Base-by-base conservation (phyloP, 2,113 vertebrate genomes). In the Tympanuchus pallidicinctus region DNA sequence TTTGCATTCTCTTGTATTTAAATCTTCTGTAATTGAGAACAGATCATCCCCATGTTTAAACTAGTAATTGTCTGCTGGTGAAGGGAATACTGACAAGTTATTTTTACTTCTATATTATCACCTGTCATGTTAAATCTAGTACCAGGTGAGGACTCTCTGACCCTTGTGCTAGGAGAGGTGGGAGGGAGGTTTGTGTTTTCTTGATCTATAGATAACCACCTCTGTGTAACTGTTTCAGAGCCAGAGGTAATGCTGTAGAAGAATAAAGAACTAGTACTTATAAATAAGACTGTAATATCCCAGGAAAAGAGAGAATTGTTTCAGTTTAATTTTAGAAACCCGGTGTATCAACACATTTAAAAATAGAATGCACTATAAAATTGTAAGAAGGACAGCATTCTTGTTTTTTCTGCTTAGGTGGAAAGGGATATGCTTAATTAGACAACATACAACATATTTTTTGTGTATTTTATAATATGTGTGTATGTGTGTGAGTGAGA, bases 71-170 rank as follows among this genome's bases (percentile, higher is more conserved):
- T 73, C 69, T 93, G 91, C 47, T 54, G 94, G 92, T 45, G 78
- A 82, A 80, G 69, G 36, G 59, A 94, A 89, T 84, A 91, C 63
- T 87, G 90, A 60, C 88, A 90, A 81, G 80, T 88, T 94, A 89
- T 93, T 95, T 95, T 89, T 94, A 47, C 25, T 56, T 85, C 43
- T 65, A 0, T 74, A 61, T 94, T 94, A 69, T 81, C 90, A 94
- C 80, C 88, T 95, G 94, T 96, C 91, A 84, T 64, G 54, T 88
- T 86, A 92, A 91, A 95, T 96, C 79, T 90, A 57, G 70, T 72
- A 65, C 70, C 76, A 90, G 96, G 91, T 95, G 85, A 97, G 82
- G 85, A 76, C 79, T 95, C 73, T 75, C 36, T 93, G 79, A 88
- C 57, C 54, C 81, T 81, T 78, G 16, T 8, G 24, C 28, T n/a